phyloP scores from a whole-genome alignment of 2,888 invertebrate species.

The Trissolcus brochymenae region DNA sequence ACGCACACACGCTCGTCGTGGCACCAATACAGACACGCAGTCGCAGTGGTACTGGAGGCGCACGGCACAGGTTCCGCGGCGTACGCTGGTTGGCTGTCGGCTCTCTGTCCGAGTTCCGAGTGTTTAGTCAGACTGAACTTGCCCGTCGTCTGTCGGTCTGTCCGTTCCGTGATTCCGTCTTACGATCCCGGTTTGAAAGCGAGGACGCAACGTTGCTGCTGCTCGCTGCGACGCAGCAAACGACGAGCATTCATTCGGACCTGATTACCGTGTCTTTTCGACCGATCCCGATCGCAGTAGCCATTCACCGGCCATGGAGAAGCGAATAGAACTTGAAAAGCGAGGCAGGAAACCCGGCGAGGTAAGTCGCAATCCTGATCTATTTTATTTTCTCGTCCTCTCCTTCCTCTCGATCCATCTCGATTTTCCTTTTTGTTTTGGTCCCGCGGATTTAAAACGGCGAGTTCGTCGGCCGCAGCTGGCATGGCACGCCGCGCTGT shows the following conservation, averaged over 20 bases:
- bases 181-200: conserved; percentile 74
- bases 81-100: conserved; percentile 42
- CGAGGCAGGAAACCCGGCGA: conserved; percentile 92
- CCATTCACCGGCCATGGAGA: conserved; percentile 84
- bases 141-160: conserved; percentile 67
- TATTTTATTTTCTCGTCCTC: not conserved
- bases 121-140: conserved; percentile 65
- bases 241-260: conserved; percentile 60
- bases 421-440: conserved; percentile 10
- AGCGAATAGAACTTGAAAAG: conserved; percentile 95
- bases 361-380: conserved; percentile 81
- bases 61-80: conserved; percentile 8
- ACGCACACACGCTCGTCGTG: not conserved
- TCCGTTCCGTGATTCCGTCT: conserved; percentile 70
- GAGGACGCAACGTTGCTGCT: conserved; percentile 68
- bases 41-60: conserved; percentile 13
- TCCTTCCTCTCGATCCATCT: not conserved
- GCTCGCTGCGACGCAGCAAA: conserved; percentile 74
- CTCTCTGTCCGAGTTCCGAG: conserved; percentile 59
- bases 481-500: conserved; percentile 65
- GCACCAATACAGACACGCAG: conserved; percentile 9
- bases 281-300: conserved; percentile 58
- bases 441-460: conserved; percentile 37
- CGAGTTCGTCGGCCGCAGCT: conserved; percentile 39
- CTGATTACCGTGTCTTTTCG: not conserved